Conservation (phyloP, 2,888 invertebrate genomes). For the Pecten maximus region DNA sequence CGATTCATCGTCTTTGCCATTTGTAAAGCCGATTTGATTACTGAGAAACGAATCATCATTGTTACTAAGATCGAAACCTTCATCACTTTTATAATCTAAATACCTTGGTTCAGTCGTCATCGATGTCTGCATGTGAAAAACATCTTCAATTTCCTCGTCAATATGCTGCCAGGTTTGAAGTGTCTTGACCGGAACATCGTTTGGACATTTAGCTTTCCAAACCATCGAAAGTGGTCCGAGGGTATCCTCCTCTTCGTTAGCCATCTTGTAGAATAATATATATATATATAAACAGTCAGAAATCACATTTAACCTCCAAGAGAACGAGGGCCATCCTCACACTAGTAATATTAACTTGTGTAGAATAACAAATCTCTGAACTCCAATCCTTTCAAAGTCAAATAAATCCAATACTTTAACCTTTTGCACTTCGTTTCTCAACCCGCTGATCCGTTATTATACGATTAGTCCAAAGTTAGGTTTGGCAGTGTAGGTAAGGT, state of each 20-base stretch:
- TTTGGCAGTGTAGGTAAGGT: background rate
- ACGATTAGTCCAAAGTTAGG: background rate
- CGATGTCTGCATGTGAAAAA: conserved; percentile 13
- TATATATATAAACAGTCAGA: background rate
- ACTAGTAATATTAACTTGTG: background rate
- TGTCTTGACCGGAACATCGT: background rate
- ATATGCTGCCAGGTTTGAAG: background rate
- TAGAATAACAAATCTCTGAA: background rate
- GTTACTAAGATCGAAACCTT: background rate
- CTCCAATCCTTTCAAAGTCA: background rate
- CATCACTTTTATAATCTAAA: conserved; percentile 29
- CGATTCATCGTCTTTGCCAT: background rate
- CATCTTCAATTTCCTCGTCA: background rate
- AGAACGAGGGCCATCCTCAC: background rate
- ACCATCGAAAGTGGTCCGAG: background rate
- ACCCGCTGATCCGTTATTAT: background rate
- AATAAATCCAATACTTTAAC: background rate
- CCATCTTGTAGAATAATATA: background rate
- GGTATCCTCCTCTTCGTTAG: background rate
- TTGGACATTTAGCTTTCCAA: background rate
- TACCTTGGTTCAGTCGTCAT: background rate
- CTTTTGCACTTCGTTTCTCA: background rate
- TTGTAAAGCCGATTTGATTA: background rate
- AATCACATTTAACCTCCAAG: background rate
- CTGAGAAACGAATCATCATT: background rate